Evolutionary conservation across 37 sponge, comb jelly and placozoan species (phyloP), one percentile per base, ranked within the genome.

Genomic region (Geodia barretti): DNA sequence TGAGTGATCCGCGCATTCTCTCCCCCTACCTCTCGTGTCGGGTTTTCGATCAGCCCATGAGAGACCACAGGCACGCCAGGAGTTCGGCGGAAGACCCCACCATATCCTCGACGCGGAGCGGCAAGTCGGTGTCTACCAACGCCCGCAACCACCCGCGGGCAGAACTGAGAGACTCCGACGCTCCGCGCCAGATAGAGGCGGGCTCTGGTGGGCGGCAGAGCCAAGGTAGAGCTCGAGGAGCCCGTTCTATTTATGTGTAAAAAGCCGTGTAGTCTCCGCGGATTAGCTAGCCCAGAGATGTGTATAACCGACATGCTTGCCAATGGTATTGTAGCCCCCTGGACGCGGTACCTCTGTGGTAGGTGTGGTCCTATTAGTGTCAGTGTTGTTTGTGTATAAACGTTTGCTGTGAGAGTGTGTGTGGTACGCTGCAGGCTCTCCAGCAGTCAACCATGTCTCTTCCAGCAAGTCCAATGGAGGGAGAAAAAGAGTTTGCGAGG

Each of bases 21-120:
- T n/a, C n/a, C n/a, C n/a, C 17, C 19, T 58, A 11, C 30, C 30
- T 66, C 68, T 66, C n/a, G 26, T 28, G 9, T 28, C 24, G 19
- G 14, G 14, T 14, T 20, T 25, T 4, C 23, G 32, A 24, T 41
- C 47, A 25, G n/a, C 58, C 62, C 33, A 32, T 31, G 24, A 68
- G 47, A 40, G 70, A 81, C 20, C 82, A 34, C 41, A 73, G 59
- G 40, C 34, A 75, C 47, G 58, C 64, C 1, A 36, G 88, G 14
- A 91, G 70, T 38, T 92, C 92, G 31, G 47, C 92, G 35, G 78
- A 75, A 29, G 92, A 92, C 60, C 89, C 92, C 0, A 39, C 78
- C 42, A 68, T 92, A 17, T 41, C 83, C 4, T 70, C 84, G 31
- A 83, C 88, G 0, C 65, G 76, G 54, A 66, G 76, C 21, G 75